These are phyloP conservation scores for Epistrophella euchroma DNA, from an alignment of 2,888 invertebrate genomes.

Conservation along the genomic window DNA sequence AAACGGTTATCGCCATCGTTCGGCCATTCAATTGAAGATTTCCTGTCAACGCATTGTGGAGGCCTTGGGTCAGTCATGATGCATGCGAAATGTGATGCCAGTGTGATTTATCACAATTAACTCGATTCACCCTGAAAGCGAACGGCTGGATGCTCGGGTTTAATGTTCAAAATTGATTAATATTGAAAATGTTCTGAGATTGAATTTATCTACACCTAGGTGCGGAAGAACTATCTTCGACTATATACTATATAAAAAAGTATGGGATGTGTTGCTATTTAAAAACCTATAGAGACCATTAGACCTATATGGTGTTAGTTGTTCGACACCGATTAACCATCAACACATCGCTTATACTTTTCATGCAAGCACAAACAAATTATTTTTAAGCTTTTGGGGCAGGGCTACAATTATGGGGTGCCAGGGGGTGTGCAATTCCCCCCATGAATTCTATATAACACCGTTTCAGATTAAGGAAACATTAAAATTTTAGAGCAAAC, in stretches of 20 bases:
- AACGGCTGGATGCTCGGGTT: constrained; percentile 24
- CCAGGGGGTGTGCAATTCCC: no score
- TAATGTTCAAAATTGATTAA: constrained; percentile 45
- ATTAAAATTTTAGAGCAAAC: no score
- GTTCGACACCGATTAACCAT: no score
- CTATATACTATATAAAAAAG: background rate
- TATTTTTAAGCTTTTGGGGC: no score
- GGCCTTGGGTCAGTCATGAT: constrained; percentile 51
- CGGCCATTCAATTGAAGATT: constrained; percentile 71
- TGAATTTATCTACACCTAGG: no score
- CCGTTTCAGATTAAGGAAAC: no score
- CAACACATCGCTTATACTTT: no score
- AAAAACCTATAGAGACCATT: background rate
- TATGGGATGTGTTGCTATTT: background rate
- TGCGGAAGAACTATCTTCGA: background rate
- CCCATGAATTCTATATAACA: no score
- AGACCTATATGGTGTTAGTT: background rate
- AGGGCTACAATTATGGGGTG: no score
- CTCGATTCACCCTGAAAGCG: constrained; percentile 39
- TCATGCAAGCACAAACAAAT: no score
- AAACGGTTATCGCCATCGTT: constrained; percentile 39
- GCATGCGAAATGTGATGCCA: constrained; percentile 56
- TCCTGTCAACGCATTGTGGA: constrained; percentile 65
- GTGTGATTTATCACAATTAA: constrained; percentile 70
- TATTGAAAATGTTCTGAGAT: background rate